Evolutionary conservation across 2,113 vertebrate genomes (phyloP).

Genomic region (Pseudorhombus dupliciocellatus): DNA sequence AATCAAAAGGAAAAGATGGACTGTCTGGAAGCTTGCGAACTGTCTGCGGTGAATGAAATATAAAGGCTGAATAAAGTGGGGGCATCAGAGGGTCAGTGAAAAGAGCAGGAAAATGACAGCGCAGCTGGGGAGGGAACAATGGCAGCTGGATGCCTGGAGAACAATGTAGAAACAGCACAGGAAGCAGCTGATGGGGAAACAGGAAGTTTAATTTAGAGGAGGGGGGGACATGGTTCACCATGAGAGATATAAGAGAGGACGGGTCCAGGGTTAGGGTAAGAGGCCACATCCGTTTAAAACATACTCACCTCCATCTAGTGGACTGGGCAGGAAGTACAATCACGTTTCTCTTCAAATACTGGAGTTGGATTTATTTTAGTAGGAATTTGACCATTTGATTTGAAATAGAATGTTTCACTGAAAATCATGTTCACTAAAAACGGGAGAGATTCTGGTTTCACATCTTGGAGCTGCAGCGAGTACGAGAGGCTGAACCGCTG

Average conservation of each 20-base stretch:
- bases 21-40: neutral
- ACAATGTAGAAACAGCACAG: slow-evolving; percentile 67
- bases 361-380: too few species aligned
- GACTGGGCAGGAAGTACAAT: neutral
- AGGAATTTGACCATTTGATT: too few species aligned
- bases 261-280: neutral
- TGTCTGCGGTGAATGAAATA: slow-evolving; percentile 1
- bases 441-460: too few species aligned
- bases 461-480: too few species aligned
- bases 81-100: neutral
- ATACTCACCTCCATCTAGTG: slow-evolving; percentile 40
- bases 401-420: too few species aligned
- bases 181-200: slow-evolving; percentile 64
- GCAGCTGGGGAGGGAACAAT: slow-evolving; percentile 45
- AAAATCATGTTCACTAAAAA: too few species aligned
- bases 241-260: too few species aligned
- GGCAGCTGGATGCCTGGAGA: slow-evolving; percentile 25
- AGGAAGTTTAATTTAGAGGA: slow-evolving; percentile 39
- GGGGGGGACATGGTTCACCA: neutral
- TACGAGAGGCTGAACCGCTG: neutral
- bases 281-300: neutral
- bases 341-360: neutral
- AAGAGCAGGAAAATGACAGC: slow-evolving; percentile 56
- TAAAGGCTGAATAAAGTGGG: neutral
- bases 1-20: neutral